A percentile compares a stretch with the other conserved stretches of the same genome.
Conservation (phyloP, 2,888 invertebrate species). For the Micropterix aruncella region DNA sequence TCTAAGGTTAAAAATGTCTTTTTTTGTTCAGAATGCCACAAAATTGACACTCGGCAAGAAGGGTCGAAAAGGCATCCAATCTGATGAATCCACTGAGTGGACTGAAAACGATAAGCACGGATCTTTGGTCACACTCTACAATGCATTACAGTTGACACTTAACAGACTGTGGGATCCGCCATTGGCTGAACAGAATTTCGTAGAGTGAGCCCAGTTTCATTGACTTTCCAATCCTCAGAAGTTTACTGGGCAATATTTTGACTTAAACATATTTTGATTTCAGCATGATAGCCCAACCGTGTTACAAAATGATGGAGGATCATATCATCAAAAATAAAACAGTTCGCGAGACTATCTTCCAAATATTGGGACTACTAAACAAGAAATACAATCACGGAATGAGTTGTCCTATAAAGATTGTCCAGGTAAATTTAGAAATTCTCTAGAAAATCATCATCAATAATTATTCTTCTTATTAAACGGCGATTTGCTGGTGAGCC, state of each 20-base stretch:
- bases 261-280: conserved; percentile 14
- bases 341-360: conserved; percentile 54
- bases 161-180: conserved; percentile 72
- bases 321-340: conserved; percentile 47
- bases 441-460: too few relatives aligned
- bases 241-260: conserved; percentile 2
- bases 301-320: conserved; percentile 57
- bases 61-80: conserved; percentile 27
- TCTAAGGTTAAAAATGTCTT: neutral
- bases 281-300: conserved; percentile 57
- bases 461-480: too few relatives aligned
- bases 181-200: conserved; percentile 68
- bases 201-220: conserved; percentile 45
- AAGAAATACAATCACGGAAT: conserved; percentile 75
- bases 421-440: conserved; percentile 39
- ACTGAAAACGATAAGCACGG: conserved; percentile 56
- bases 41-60: conserved; percentile 32
- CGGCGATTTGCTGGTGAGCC: too few relatives aligned
- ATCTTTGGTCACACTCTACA: conserved; percentile 48
- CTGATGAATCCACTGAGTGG: conserved; percentile 38
- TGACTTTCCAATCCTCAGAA: neutral
- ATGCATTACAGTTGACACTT: conserved; percentile 54
- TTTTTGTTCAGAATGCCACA: conserved; percentile 26
- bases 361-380: conserved; percentile 67
- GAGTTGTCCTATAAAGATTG: conserved; percentile 58